Evolutionary conservation across 1,140 invertebrate genomes (phyloP), one percentile per base, ranked within the genome.

Genomic region (Lineus longissimus): DNA sequence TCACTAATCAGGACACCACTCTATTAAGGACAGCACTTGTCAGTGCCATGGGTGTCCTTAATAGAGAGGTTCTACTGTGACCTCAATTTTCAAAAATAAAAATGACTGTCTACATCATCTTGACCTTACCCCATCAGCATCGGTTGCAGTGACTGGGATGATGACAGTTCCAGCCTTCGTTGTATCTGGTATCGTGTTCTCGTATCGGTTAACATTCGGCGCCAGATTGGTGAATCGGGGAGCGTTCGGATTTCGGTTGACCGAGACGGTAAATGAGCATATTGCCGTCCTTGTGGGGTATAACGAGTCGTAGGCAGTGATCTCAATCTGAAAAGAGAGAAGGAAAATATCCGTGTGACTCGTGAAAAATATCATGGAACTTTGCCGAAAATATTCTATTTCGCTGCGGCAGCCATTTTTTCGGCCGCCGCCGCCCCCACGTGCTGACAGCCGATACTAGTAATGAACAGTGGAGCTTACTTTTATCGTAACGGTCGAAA

Each of bases 241-340:
- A 27, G 85, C 82, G 1, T 84, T 86, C 2, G 85, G 85, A 1
- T 93, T 88, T 73, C 94, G 91, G 54, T 90, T 87, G 13, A 95
- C 90, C 69, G 88, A 91, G 0, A 95, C 86, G 1, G 88, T 89
- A 0, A 96, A 85, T 1, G 90, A 91, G 1, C 88, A 88, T 6
- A 92, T 88, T 0, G 91, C 90, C 2, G 88, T 91, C 61, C 95
- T 82, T 69, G 90, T 88, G 0, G 93, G 92, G 29, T 92, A 89
- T 0, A 92, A 91, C 70, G 91, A 85, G 76, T 96, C 94, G 73
- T 91, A 92, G 0, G 91, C 93, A 64, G 88, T 86, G 0, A 95
- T 88, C 75, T 93, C 89, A 55, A 95, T 30, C 75, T 77, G 63
- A 17, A 67, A 64, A 55, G 61, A 27, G 56, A 60, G 31, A 47